Evolutionary conservation across 2,113 vertebrate genomes (phyloP), one percentile per base, ranked within the genome.

Genomic region (Hippocampus comes): DNA sequence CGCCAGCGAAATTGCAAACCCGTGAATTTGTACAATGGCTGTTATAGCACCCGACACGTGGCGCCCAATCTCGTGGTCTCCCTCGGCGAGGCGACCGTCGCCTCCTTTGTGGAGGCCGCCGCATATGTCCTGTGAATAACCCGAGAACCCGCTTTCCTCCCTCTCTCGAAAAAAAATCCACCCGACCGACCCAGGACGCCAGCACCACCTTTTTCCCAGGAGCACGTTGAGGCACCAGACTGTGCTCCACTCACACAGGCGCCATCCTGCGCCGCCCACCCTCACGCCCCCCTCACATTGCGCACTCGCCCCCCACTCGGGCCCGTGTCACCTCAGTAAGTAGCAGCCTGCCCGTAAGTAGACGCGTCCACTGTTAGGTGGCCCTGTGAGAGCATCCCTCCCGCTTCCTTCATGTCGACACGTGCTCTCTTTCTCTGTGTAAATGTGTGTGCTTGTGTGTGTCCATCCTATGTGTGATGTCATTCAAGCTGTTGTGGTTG

Each of bases 201-300:
- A 90, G 89, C 86, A 88, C 87, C 90, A 91, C 87, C 91, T 91
- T 87, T 91, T 90, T 73, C 91, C 90, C 89, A 91, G 91, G 91
- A 91, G 91, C 87, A 89, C 92, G 88, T 80, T 91, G 91, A 92
- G 91, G 90, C 91, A 92, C 90, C 92, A 92, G 92, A 91, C 91
- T 84, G 89, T 93, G 91, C 90, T 92, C 86, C 91, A 92, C 77
- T 92, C 87, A 90, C 81, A 92, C 89, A 92, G 91, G 89, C 83
- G 92, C 84, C 89, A 92, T 82, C 86, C 85, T 71, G 79, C 86
- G 82, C 82, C 89, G 76, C 71, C 80, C 73, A 68, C 30, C 74
- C 67, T 78, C 56, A 67, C 77, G 57, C 73, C 73, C 75, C 80
- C 90, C 73, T 87, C 90, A 82, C 88, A 88, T 88, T 89, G 88